Evolutionary conservation across 2,888 invertebrate species (phyloP).

Genomic region (Augochlorella aurata): DNA sequence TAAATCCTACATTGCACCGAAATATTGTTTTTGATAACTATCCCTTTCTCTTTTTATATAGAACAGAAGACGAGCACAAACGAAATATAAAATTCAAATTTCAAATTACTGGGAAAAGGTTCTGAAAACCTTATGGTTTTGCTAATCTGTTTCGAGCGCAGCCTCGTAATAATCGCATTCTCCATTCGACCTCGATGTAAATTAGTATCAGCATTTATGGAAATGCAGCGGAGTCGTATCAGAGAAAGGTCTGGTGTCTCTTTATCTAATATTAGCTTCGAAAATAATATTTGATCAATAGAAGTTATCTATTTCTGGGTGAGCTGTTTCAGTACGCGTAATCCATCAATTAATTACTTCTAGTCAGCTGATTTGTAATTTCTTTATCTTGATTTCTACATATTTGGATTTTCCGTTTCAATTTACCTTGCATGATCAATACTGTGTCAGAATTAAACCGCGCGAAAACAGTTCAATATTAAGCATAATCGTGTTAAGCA

Average conservation of each 20-base stretch:
- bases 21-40: neutral
- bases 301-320: constrained; percentile 20
- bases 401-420: neutral
- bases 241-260: neutral
- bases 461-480: neutral
- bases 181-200: neutral
- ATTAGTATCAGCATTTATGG: neutral
- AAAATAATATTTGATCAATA: constrained; percentile 15
- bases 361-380: neutral
- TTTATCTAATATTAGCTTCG: constrained; percentile 6
- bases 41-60: neutral
- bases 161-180: neutral
- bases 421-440: neutral
- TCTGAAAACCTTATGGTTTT: neutral
- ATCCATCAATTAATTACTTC: constrained; percentile 12
- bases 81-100: neutral
- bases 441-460: neutral
- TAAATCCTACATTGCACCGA: neutral
- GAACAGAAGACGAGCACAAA: neutral
- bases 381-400: neutral
- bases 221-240: neutral
- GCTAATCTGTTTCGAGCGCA: neutral
- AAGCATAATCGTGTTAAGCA: too few species aligned
- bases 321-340: neutral
- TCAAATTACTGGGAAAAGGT: neutral